Evolutionary conservation across 2,113 vertebrate species (phyloP), one percentile per base, ranked within the genome.

Genomic region (Solea solea): DNA sequence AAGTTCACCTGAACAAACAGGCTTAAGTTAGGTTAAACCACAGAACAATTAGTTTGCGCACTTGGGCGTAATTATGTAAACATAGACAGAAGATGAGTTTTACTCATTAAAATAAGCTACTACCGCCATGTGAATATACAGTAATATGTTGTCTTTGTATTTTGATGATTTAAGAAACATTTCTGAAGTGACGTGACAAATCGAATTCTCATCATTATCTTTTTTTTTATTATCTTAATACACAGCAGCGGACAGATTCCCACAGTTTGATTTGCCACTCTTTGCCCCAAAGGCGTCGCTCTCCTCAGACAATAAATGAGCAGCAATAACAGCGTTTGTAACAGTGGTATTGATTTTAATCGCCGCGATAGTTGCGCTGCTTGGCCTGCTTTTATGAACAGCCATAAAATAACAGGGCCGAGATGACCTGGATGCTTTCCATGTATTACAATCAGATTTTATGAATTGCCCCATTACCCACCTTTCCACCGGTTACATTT

Each of bases 381-480:
- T 89, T 84, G 83, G 86, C 71, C 72, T 88, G 70, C 82, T 91
- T 93, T 93, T 92, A 94, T 84, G 90, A 88, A 80, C 59, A 42
- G 79, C 89, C 71, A 85, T 93, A 92, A 93, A 93, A 93, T 84
- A 92, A 87, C 90, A 86, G 83, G 74, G 84, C 85, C 84, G 86
- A 87, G 88, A 85, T 82, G 90, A 87, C 88, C 90, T 93, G 94
- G 93, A 94, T 88, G 84, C 91, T 89, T 94, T 92, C 92, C 92
- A 91, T 92, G 91, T 91, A 92, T 91, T 91, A 88, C 93, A 90
- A 93, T 94, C 92, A 91, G 88, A 91, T 90, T 93, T 91, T 93
- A 94, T 93, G 92, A 92, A 94, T 92, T 91, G 93, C 90, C 91
- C 92, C 91, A 94, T 94, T 95, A 94, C 91, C 90, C 91, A 84